Conservation (phyloP, 2,113 vertebrate genomes). For the Illadopsis cleaveri region DNA sequence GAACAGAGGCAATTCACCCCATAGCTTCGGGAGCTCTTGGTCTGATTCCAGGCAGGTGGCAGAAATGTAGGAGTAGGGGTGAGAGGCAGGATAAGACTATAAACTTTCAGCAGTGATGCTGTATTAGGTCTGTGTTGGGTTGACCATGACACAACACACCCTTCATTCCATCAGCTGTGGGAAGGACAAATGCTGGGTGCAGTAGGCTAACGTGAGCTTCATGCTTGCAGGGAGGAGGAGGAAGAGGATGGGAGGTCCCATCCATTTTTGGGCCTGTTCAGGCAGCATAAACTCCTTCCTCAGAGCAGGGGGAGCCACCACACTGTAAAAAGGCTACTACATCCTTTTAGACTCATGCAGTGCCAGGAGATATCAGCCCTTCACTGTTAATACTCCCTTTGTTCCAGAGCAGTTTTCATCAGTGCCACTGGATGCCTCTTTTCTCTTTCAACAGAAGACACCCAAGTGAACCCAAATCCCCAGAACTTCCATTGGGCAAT, state of each 20-base stretch:
- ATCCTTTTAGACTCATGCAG: background rate
- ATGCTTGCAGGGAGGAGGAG: fast-evolving
- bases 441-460: conserved; percentile 15
- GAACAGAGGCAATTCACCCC: background rate
- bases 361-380: background rate
- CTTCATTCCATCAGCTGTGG: background rate
- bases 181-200: background rate
- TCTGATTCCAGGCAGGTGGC: background rate
- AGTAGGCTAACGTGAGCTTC: background rate
- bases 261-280: background rate
- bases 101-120: background rate
- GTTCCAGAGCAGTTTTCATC: background rate
- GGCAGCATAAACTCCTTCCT: background rate
- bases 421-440: background rate
- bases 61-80: background rate
- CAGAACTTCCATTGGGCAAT: background rate
- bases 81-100: background rate
- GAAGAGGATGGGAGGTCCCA: background rate
- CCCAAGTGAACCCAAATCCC: background rate
- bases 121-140: background rate
- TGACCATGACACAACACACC: background rate
- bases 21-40: background rate
- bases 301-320: background rate
- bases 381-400: background rate
- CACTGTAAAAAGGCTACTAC: background rate